A percentile compares a stretch with the other conserved stretches of the same genome.
Evolutionary conservation across 2,797 vertebrate species (phyloP).

Genomic region (Helicolenus hilgendorfi): DNA sequence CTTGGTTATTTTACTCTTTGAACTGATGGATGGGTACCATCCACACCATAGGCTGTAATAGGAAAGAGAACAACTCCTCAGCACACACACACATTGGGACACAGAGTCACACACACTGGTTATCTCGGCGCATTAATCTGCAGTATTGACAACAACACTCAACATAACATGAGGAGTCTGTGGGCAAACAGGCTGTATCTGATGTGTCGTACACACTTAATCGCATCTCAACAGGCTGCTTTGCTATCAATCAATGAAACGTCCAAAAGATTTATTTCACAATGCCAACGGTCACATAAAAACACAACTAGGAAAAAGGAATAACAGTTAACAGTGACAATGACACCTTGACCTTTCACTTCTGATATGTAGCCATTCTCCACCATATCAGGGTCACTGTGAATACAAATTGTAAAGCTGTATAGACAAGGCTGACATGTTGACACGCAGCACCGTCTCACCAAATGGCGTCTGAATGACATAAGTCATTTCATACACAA

Average conservation of each 20-base stretch:
- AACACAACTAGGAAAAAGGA: not conserved
- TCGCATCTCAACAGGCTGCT: constrained; percentile 27
- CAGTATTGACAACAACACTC: constrained; percentile 53
- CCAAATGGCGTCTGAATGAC: not conserved
- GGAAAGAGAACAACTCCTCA: constrained; percentile 13
- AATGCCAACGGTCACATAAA: not conserved
- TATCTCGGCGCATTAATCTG: constrained; percentile 61
- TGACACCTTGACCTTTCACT: constrained; percentile 8
- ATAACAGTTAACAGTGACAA: not conserved
- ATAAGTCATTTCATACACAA: not conserved
- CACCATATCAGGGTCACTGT: not conserved
- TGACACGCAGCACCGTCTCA: not conserved
- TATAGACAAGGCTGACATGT: not conserved
- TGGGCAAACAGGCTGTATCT: constrained; percentile 23
- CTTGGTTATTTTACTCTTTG: constrained; percentile 85
- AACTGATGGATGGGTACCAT: constrained; percentile 77
- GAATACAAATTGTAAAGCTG: not conserved
- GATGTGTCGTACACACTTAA: constrained; percentile 24
- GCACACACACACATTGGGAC: not conserved
- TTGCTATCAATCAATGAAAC: constrained; percentile 20
- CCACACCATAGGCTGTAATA: constrained; percentile 45
- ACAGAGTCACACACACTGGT: constrained; percentile 22
- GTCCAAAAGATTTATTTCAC: constrained; percentile 27
- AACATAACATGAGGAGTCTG: constrained; percentile 25
- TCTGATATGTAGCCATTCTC: constrained; percentile 1